Evolutionary conservation across 2,797 vertebrate genomes (phyloP).

Genomic region (Synaphobranchus kaupii): DNA sequence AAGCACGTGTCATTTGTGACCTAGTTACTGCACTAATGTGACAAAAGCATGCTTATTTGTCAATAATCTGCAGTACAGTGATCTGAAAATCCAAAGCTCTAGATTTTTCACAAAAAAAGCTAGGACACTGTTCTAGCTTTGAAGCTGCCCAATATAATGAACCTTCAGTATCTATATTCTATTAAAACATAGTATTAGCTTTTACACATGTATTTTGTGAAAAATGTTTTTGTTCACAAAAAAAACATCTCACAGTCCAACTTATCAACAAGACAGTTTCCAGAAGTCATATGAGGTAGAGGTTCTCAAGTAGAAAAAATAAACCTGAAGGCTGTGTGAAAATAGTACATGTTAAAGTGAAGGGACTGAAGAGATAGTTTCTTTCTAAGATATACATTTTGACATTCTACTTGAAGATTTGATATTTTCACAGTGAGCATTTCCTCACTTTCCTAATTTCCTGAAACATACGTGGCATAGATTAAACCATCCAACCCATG

Average conservation of each 20-base stretch:
- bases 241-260: background rate
- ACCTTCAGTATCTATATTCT: background rate
- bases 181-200: background rate
- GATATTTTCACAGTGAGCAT: background rate
- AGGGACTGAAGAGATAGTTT: background rate
- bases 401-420: background rate
- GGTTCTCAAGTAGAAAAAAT: background rate
- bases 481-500: background rate
- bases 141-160: background rate
- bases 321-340: background rate
- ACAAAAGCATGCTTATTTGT: slow-evolving; percentile 54
- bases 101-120: background rate
- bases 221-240: background rate
- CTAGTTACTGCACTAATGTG: slow-evolving; percentile 64
- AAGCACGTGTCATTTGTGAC: slow-evolving; percentile 64
- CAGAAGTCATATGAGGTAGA: background rate
- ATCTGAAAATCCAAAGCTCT: background rate
- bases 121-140: background rate
- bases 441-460: background rate
- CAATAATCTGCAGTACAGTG: slow-evolving; percentile 49
- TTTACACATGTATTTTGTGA: background rate
- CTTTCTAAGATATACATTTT: background rate
- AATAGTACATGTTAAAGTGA: background rate
- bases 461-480: background rate
- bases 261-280: background rate